A percentile compares a stretch with the other conserved stretches of the same genome.
Conservation (phyloP, 2,797 vertebrate species). For the Babyrousa celebensis region DNA sequence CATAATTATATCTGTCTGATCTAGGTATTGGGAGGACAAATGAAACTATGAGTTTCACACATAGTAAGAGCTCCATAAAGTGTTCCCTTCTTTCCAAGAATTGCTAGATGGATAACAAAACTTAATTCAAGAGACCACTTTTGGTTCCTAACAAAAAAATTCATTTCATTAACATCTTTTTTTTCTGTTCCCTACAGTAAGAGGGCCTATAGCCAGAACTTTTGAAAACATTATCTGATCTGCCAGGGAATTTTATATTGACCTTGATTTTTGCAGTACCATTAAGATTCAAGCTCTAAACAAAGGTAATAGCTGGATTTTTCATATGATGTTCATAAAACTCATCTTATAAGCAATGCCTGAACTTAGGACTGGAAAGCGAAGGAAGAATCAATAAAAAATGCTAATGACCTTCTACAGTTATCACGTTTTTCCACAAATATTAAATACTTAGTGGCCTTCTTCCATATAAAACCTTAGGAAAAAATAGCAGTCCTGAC, state of each 20-base stretch:
- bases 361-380: not conserved
- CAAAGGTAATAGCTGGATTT: slow-evolving; percentile 7
- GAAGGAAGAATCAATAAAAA: slow-evolving; percentile 2
- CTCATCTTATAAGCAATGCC: not conserved
- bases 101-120: not conserved
- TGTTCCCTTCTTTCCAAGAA: not conserved
- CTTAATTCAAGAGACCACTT: not conserved
- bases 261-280: not conserved
- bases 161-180: not conserved
- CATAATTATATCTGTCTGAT: not conserved
- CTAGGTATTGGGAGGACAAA: not conserved
- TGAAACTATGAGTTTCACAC: not conserved
- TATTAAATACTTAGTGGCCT: not conserved
- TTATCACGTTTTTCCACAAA: slow-evolving; percentile 18
- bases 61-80: not conserved
- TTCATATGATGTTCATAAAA: not conserved
- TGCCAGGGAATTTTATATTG: not conserved
- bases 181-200: not conserved
- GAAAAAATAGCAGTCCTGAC: not conserved
- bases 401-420: not conserved
- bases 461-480: not conserved
- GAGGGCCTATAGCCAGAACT: not conserved
- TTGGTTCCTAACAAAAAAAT: not conserved
- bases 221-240: not conserved
- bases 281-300: not conserved